Evolutionary conservation across 2,888 invertebrate species (phyloP).

Genomic region (Lasioglossum lativentre): DNA sequence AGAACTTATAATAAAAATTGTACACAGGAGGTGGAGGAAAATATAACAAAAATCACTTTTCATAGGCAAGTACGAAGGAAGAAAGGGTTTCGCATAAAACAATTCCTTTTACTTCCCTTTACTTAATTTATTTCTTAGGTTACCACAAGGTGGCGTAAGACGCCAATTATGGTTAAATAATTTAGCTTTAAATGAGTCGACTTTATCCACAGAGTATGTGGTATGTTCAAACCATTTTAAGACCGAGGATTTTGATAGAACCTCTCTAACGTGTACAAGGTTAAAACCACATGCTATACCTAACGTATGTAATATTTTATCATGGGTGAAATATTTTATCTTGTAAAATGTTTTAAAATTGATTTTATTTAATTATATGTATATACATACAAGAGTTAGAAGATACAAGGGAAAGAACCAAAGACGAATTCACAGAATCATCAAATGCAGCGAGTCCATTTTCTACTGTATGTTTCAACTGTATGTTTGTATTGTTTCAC

Average conservation of each 20-base stretch:
- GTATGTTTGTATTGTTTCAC: too few relatives aligned
- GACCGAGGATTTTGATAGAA: slow-evolving; percentile 12
- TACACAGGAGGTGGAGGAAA: background rate
- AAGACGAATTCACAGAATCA: too few relatives aligned
- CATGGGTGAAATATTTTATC: too few relatives aligned
- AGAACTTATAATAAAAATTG: background rate
- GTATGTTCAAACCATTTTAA: slow-evolving; percentile 12
- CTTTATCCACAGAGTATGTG: background rate
- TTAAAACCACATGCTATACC: slow-evolving; percentile 6
- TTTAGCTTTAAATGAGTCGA: background rate
- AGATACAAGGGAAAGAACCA: too few relatives aligned
- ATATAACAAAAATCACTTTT: slow-evolving; percentile 1
- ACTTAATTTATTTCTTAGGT: slow-evolving; percentile 9
- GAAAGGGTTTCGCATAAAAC: background rate
- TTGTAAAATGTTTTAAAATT: too few relatives aligned
- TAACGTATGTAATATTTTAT: background rate
- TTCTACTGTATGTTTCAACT: too few relatives aligned
- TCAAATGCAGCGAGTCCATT: too few relatives aligned
- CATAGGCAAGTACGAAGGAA: background rate
- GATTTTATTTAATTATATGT: too few relatives aligned
- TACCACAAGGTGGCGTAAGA: background rate
- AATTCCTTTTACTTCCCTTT: background rate
- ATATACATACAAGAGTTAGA: too few relatives aligned
- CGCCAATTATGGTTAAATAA: too few relatives aligned
- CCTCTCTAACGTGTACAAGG: background rate